Conservation (phyloP, 2,797 vertebrate species). For the Sparidentex hasta region DNA sequence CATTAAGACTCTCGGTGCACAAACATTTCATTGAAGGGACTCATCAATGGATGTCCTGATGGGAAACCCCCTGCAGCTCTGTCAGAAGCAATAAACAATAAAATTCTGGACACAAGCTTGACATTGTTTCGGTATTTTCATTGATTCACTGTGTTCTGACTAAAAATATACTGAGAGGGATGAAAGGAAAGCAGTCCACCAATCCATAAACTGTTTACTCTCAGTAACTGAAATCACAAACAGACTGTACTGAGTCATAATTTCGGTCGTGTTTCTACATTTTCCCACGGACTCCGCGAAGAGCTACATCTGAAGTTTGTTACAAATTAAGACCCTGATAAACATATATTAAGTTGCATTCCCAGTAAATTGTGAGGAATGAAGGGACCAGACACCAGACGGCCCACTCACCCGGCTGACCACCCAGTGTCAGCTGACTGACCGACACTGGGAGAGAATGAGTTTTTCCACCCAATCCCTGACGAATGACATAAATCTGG, state of each 20-base stretch:
- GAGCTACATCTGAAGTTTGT: not conserved
- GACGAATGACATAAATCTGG: conserved; percentile 78
- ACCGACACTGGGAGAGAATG: conserved; percentile 66
- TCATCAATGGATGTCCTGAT: conserved; percentile 76
- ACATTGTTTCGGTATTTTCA: conserved; percentile 11
- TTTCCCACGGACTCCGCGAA: not conserved
- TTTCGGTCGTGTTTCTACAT: not conserved
- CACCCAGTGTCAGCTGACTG: conserved; percentile 77
- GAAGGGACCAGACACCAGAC: conserved; percentile 60
- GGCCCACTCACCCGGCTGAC: conserved; percentile 50
- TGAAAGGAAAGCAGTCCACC: not conserved
- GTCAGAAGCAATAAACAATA: conserved; percentile 73
- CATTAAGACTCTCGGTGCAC: conserved; percentile 77
- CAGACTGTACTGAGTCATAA: not conserved
- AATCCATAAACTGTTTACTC: not conserved
- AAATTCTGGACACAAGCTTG: conserved; percentile 14
- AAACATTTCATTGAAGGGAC: conserved; percentile 82
- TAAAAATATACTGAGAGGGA: conserved; percentile 5
- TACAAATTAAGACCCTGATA: not conserved
- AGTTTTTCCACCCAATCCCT: conserved; percentile 65
- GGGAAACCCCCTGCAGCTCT: conserved; percentile 67
- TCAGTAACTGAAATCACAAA: not conserved
- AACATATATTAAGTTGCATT: conserved; percentile 6
- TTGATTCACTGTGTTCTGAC: not conserved
- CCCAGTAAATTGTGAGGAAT: conserved; percentile 37